Conservation (phyloP, 2,797 vertebrate genomes). For the Buphagus erythrorhynchus region DNA sequence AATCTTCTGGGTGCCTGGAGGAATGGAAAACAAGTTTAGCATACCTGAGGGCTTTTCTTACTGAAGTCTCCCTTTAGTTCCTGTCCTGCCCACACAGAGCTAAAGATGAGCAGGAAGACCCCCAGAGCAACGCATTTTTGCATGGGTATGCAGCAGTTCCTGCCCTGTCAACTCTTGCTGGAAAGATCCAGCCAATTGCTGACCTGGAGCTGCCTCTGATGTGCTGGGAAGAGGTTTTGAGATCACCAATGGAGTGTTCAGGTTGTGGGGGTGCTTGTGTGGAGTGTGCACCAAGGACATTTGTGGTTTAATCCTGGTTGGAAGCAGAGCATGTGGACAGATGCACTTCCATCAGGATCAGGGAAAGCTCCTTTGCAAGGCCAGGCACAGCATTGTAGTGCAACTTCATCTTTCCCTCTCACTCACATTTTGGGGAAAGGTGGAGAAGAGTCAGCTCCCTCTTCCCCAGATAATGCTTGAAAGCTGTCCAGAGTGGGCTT, state of each 20-base stretch:
- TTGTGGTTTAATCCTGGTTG: neutral
- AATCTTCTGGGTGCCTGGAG: neutral
- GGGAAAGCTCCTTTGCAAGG: neutral
- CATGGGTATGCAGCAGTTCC: slow-evolving; percentile 56
- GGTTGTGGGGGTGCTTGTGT: neutral
- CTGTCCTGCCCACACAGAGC: neutral
- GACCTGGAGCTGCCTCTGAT: neutral
- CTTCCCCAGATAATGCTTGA: neutral
- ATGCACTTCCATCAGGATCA: neutral
- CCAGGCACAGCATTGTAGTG: neutral
- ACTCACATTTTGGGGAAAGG: neutral
- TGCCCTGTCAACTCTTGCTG: slow-evolving; percentile 1
- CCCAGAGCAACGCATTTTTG: slow-evolving; percentile 63
- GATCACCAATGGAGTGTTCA: neutral
- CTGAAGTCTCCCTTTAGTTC: neutral
- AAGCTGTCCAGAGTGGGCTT: neutral
- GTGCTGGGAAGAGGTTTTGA: neutral
- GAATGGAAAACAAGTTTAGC: slow-evolving; percentile 10
- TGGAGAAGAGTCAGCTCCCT: neutral
- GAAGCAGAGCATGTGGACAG: neutral
- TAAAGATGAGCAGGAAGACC: slow-evolving; percentile 36
- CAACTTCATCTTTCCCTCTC: neutral
- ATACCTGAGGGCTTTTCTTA: slow-evolving; percentile 11
- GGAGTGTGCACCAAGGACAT: neutral
- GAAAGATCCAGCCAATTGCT: slow-evolving; percentile 8